phyloP scores from a whole-genome alignment of 2,888 invertebrate species.

The Chloromyia formosa region DNA sequence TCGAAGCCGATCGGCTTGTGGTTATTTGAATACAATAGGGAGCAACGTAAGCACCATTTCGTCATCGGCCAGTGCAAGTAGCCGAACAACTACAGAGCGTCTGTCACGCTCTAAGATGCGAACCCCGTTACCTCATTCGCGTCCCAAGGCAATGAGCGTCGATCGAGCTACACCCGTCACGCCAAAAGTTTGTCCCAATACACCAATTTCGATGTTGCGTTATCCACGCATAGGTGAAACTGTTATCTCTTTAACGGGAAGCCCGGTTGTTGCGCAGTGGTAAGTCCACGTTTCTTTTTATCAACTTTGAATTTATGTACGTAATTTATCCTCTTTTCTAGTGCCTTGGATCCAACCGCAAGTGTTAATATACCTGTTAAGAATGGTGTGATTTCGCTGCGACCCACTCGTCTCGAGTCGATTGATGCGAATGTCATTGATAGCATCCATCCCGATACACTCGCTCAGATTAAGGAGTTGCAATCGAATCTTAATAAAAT shows the following conservation, averaged over 20 bases:
- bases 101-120: constrained; percentile 58
- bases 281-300: constrained; percentile 53
- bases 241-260: constrained; percentile 61
- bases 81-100: constrained; percentile 49
- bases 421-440: constrained; percentile 57
- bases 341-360: constrained; percentile 59
- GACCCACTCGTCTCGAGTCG: constrained; percentile 59
- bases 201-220: constrained; percentile 60
- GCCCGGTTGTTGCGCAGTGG: constrained; percentile 61
- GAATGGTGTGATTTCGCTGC: constrained; percentile 61
- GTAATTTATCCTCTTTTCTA: too few relatives aligned
- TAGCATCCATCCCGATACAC: constrained; percentile 59
- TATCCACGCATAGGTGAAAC: constrained; percentile 63
- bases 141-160: constrained; percentile 60
- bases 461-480: constrained; percentile 60
- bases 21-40: constrained; percentile 34
- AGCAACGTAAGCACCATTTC: constrained; percentile 16
- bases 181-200: constrained; percentile 52
- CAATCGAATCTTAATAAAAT: constrained; percentile 61
- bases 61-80: neutral
- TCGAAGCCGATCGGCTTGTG: constrained; percentile 61
- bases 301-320: neutral
- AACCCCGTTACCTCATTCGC: constrained; percentile 56
- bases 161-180: constrained; percentile 56
- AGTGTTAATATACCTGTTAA: constrained; percentile 63